Conservation (phyloP, 92 coral and sea anemone genomes). For the Heliopora coerulea region DNA sequence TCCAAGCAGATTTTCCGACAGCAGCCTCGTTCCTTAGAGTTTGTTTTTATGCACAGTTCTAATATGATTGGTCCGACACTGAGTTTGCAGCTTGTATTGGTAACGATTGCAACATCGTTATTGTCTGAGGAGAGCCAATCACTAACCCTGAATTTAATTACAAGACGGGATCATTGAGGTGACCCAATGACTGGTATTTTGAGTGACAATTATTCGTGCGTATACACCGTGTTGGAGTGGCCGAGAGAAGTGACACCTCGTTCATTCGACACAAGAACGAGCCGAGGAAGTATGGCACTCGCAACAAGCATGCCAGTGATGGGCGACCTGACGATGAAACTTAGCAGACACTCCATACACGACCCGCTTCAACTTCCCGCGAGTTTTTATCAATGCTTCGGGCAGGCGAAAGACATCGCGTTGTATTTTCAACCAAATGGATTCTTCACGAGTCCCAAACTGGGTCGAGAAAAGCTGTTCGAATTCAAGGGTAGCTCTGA, state of each 20-base stretch:
- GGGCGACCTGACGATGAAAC: slow-evolving; percentile 21
- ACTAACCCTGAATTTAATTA: slow-evolving; percentile 21
- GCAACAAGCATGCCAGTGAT: slow-evolving; percentile 10
- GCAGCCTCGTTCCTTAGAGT: no score
- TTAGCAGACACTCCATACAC: slow-evolving; percentile 23
- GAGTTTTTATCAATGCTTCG: slow-evolving; percentile 5
- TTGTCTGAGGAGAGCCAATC: slow-evolving; percentile 11
- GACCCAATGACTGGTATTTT: slow-evolving; percentile 38
- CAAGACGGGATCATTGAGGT: slow-evolving; percentile 37
- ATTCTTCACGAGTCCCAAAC: slow-evolving; percentile 15
- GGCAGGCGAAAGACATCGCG: slow-evolving; percentile 41
- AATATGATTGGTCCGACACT: no score
- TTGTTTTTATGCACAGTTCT: background rate
- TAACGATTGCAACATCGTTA: slow-evolving; percentile 1
- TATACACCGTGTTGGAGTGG: background rate
- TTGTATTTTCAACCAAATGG: slow-evolving; percentile 26
- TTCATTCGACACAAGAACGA: background rate
- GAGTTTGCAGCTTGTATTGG: no score
- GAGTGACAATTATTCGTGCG: slow-evolving; percentile 42
- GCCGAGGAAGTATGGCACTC: slow-evolving; percentile 13
- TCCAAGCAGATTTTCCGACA: no score
- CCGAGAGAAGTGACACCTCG: background rate
- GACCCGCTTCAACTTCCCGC: slow-evolving; percentile 1
- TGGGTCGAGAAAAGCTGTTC: slow-evolving; percentile 18
- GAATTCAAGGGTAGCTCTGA: slow-evolving; percentile 20